Conservation (phyloP, 1,140 invertebrate genomes). For the Drosophila bocqueti region DNA sequence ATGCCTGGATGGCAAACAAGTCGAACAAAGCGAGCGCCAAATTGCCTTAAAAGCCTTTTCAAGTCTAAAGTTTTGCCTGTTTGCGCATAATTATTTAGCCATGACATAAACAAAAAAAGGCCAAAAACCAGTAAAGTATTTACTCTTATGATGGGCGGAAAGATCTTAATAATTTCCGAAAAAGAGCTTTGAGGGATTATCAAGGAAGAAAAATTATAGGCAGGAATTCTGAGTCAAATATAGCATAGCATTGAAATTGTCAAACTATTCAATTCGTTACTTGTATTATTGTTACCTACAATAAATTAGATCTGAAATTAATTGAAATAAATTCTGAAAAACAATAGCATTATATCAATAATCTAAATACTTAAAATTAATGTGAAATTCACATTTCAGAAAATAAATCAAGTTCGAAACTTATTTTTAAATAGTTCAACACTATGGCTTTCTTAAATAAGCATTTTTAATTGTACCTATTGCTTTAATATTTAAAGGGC, state of each 20-base stretch:
- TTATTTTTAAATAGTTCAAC: too few relatives aligned
- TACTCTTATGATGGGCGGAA: not conserved
- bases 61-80: conserved; percentile 76
- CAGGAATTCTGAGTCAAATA: too few relatives aligned
- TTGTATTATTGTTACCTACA: not conserved
- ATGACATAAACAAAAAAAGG: conserved; percentile 51
- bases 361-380: not conserved
- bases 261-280: too few relatives aligned
- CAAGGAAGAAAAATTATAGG: not conserved
- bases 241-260: too few relatives aligned
- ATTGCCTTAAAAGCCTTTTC: conserved; percentile 80
- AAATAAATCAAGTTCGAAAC: too few relatives aligned
- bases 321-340: not conserved
- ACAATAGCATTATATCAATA: too few relatives aligned
- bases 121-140: not conserved
- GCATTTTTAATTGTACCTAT: too few relatives aligned
- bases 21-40: conserved; percentile 76
- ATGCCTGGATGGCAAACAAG: conserved; percentile 71
- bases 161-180: not conserved
- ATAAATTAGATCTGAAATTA: too few relatives aligned
- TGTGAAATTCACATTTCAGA: not conserved
- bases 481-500: too few relatives aligned
- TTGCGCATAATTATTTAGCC: conserved; percentile 81
- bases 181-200: not conserved
- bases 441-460: too few relatives aligned